Percentiles rank a stretch among this genome's conserved stretches.
These are phyloP conservation scores for Eretmocerus hayati DNA, from an alignment of 2,888 invertebrate genomes.

Conservation along the genomic window DNA sequence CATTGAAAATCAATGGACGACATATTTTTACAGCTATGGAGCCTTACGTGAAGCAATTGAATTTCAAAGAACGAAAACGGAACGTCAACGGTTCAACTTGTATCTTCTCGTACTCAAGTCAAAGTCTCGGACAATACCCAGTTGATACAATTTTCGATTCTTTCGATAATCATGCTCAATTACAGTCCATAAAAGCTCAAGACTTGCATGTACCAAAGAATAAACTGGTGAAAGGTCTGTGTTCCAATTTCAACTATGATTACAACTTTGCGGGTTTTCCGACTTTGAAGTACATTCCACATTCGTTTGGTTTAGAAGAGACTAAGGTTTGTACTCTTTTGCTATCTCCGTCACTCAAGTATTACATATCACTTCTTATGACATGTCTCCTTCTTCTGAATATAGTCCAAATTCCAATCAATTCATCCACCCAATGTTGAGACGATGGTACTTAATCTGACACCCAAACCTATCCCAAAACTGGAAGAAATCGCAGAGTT, in stretches of 20 bases:
- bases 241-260: conserved; percentile 60
- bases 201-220: conserved; percentile 55
- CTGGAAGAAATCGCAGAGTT: conserved; percentile 54
- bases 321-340: conserved; percentile 36
- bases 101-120: conserved; percentile 61
- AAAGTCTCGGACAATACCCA: conserved; percentile 53
- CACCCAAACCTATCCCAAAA: conserved; percentile 45
- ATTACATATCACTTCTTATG: background rate
- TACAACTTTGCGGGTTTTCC: conserved; percentile 87
- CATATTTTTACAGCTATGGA: conserved; percentile 56
- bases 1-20: background rate
- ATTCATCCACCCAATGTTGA: background rate
- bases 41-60: conserved; percentile 59
- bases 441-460: conserved; percentile 63
- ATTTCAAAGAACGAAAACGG: conserved; percentile 62
- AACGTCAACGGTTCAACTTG: conserved; percentile 85
- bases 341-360: background rate
- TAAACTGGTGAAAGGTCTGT: conserved; percentile 61
- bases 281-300: conserved; percentile 76
- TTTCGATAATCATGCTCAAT: conserved; percentile 52
- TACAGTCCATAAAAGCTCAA: conserved; percentile 49
- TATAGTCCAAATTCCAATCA: background rate
- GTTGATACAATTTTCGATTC: conserved; percentile 60
- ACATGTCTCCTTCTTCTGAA: background rate
- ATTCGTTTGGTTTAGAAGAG: conserved; percentile 52